Percentiles rank a stretch among this genome's conserved stretches.
Evolutionary conservation across 1,140 invertebrate species (phyloP).

Genomic region (Drosophila jambulina): DNA sequence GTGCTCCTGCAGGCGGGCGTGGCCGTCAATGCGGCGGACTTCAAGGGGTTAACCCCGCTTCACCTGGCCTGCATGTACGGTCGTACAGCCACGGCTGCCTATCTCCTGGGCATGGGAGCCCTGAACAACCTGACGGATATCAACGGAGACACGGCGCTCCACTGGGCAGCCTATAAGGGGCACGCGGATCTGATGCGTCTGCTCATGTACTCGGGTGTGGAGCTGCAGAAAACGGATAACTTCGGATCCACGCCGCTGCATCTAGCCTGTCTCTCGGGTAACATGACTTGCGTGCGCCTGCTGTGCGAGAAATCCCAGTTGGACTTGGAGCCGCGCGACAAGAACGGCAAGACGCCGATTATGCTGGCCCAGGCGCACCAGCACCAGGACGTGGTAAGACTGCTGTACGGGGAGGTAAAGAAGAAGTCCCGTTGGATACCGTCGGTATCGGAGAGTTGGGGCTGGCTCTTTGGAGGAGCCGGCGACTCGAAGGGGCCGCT

Average conservation of each 20-base stretch:
- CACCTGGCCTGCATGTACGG: slow-evolving; percentile 98
- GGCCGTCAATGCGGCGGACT: slow-evolving; percentile 94
- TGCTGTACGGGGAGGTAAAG: slow-evolving; percentile 92
- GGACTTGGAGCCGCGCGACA: slow-evolving; percentile 93
- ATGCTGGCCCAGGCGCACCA: slow-evolving; percentile 94
- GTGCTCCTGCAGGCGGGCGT: slow-evolving; percentile 94
- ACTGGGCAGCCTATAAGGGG: slow-evolving; percentile 97
- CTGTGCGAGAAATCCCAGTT: slow-evolving; percentile 92
- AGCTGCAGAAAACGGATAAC: slow-evolving; percentile 94
- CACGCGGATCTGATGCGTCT: slow-evolving; percentile 94
- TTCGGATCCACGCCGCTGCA: slow-evolving; percentile 97
- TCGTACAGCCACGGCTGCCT: slow-evolving; percentile 94
- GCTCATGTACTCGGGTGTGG: slow-evolving; percentile 90
- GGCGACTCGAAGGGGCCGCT: slow-evolving; percentile 95
- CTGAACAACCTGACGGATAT: slow-evolving; percentile 94
- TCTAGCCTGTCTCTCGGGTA: slow-evolving; percentile 95
- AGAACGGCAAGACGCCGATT: slow-evolving; percentile 95
- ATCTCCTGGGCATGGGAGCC: slow-evolving; percentile 94
- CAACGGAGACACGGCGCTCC: slow-evolving; percentile 95
- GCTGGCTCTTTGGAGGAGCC: slow-evolving; percentile 94
- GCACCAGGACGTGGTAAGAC: slow-evolving; percentile 92
- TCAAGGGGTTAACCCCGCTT: slow-evolving; percentile 95
- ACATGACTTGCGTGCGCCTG: slow-evolving; percentile 91
- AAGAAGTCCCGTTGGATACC: slow-evolving; percentile 93
- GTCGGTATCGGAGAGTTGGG: slow-evolving; percentile 94